Conservation (phyloP, 2,888 invertebrate species). For the Tipula unca region DNA sequence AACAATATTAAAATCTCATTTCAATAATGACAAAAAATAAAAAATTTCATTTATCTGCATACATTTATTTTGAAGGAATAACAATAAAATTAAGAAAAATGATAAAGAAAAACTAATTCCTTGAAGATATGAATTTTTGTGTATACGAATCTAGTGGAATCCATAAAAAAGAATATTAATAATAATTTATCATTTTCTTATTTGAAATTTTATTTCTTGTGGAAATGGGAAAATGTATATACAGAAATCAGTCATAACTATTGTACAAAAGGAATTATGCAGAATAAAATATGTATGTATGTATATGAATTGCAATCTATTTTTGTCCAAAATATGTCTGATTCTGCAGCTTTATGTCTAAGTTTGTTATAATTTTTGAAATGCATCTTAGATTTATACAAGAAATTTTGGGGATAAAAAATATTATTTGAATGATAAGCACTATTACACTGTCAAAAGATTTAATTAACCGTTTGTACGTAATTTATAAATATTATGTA, state of each 20-base stretch:
- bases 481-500: too few species aligned
- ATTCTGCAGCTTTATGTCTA: background rate
- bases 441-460: too few species aligned
- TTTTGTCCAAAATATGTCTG: background rate
- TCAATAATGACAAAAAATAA: background rate
- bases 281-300: background rate
- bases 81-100: background rate
- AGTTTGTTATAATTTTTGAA: background rate
- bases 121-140: background rate
- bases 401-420: background rate
- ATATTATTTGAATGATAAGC: too few species aligned
- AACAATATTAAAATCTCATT: background rate
- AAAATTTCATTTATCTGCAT: background rate
- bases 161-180: background rate
- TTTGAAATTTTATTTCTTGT: background rate
- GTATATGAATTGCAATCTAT: background rate
- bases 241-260: background rate
- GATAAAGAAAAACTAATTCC: background rate
- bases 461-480: too few species aligned
- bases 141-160: background rate
- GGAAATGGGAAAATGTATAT: background rate
- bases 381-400: background rate
- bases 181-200: slow-evolving; percentile 8
- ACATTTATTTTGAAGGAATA: background rate
- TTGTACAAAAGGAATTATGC: slow-evolving; percentile 14